Percentiles rank a stretch among this genome's conserved stretches.
phyloP scores from a whole-genome alignment of 2,113 vertebrate genomes.

The Pelmatolapia mariae region DNA sequence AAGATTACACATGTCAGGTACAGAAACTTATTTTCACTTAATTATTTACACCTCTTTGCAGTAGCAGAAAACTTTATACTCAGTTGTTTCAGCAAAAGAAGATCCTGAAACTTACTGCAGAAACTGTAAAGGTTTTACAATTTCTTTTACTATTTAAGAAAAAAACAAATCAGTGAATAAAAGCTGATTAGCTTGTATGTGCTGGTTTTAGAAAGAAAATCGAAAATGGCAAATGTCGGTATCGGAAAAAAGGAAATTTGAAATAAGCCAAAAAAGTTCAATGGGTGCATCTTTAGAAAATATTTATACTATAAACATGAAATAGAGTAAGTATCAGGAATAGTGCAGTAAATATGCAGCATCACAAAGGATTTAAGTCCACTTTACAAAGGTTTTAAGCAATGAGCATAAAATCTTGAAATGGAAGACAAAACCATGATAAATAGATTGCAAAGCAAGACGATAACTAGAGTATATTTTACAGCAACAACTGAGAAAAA shows the following conservation, averaged over 20 bases:
- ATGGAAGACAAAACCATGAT: neutral
- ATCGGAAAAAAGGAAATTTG: neutral
- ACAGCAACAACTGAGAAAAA: neutral
- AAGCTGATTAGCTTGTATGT: neutral
- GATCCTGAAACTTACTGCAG: neutral
- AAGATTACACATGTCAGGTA: neutral
- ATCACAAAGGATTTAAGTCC: neutral
- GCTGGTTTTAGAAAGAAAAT: neutral
- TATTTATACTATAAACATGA: neutral
- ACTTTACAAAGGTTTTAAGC: neutral
- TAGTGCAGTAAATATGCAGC: neutral
- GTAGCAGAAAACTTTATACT: neutral
- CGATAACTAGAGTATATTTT: neutral
- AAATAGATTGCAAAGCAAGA: neutral
- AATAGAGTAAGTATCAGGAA: neutral
- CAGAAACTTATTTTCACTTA: neutral
- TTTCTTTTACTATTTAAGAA: neutral
- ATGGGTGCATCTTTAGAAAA: neutral
- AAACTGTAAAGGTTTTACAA: neutral
- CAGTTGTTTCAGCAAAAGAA: neutral
- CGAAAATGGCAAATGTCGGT: neutral
- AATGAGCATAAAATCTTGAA: neutral
- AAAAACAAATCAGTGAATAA: neutral
- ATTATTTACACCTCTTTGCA: neutral
- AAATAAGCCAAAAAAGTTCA: neutral